Evolutionary conservation across 1,140 invertebrate species (phyloP).

Genomic region (Octopus bimaculoides): DNA sequence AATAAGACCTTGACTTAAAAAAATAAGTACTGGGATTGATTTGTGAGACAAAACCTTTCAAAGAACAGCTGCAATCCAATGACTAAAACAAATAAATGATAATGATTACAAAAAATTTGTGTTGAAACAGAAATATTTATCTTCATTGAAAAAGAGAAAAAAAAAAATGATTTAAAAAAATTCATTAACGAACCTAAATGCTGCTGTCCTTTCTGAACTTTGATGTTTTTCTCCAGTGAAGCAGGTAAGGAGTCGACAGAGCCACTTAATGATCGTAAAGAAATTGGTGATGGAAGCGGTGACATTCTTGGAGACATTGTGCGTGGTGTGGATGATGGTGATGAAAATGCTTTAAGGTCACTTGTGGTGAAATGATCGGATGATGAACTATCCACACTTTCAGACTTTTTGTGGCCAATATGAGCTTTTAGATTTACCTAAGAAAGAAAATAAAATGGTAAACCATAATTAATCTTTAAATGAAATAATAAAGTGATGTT

Average conservation of each 20-base stretch:
- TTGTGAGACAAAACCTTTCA: too few relatives aligned
- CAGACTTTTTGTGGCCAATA: slow-evolving; percentile 26
- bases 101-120: too few relatives aligned
- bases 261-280: slow-evolving; percentile 42
- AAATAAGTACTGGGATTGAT: too few relatives aligned
- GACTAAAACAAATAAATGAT: too few relatives aligned
- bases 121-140: too few relatives aligned
- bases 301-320: slow-evolving; percentile 39
- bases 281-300: slow-evolving; percentile 41
- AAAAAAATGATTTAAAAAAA: background rate
- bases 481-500: too few relatives aligned
- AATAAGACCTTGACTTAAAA: too few relatives aligned
- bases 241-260: slow-evolving; percentile 60
- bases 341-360: slow-evolving; percentile 50
- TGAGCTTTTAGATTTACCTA: slow-evolving; percentile 18
- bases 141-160: background rate
- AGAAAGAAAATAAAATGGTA: background rate
- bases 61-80: too few relatives aligned
- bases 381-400: slow-evolving; percentile 39
- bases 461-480: background rate
- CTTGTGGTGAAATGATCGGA: slow-evolving; percentile 48
- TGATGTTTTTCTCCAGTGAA: slow-evolving; percentile 64
- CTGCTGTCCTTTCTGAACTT: slow-evolving; percentile 63
- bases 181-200: slow-evolving; percentile 60
- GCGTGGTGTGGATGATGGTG: slow-evolving; percentile 38